Evolutionary conservation across 1,140 invertebrate genomes (phyloP), one percentile per base, ranked within the genome.

Genomic region (Drosophila teissieri): DNA sequence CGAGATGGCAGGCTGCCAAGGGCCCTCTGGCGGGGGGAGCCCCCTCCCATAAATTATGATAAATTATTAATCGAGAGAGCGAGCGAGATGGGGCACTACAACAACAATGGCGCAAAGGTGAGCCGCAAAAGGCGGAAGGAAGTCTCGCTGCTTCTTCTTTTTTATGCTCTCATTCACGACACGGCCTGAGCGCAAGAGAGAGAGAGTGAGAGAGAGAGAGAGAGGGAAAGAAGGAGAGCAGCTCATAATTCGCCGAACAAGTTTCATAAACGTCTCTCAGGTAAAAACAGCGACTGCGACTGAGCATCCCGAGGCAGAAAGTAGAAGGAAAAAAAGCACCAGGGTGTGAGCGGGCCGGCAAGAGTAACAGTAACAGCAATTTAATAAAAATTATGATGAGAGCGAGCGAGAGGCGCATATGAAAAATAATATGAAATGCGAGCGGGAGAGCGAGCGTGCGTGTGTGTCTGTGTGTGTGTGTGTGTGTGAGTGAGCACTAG

Each of bases 341-440:
- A 15, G 45, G 61, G 86, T 77, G 73, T 62, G 69, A 76, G 73
- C 67, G 78, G 44, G 80, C 83, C 73, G 78, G 85, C 85, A 90
- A 85, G 78, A 85, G 78, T 90, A 90, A 90, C 84, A 89, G 83
- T 77, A 80, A 80, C 80, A 31, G 46, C 48, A 62, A 79, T 90
- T 90, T 90, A 89, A 89, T 89, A 89, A 90, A 91, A 90, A 90
- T 86, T 90, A 90, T 90, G 84, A 89, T 89, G 79, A 90, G 79
- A 86, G 86, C 51, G 77, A 73, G 74, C 67, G 75, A 88, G 83
- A 78, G 77, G 80, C 58, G 84, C 58, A 69, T 68, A 83, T 86
- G 86, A 90, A 90, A 90, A 90, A 86, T 86, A 70, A 76, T 84
- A 84, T 90, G 85, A 90, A 90, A 84, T 90, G 84, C 75, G 78